These are phyloP conservation scores for Ectobius pallidus DNA, from an alignment of 2,888 invertebrate species.

Conservation along the genomic window DNA sequence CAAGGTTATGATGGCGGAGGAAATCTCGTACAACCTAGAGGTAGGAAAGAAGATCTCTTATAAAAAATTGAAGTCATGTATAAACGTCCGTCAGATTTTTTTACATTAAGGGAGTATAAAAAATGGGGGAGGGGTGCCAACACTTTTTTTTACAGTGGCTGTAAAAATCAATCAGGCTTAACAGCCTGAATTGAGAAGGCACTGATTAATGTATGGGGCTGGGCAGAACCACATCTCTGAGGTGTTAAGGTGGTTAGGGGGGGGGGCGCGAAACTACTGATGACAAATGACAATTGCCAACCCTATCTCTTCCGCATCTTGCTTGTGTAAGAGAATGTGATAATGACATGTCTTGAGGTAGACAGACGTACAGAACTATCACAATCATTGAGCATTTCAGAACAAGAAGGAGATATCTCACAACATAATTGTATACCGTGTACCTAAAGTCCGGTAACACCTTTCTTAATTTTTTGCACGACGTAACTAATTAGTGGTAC, in stretches of 20 bases:
- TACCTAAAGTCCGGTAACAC: too few relatives aligned
- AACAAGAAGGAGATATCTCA: too few relatives aligned
- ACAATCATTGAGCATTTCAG: too few relatives aligned
- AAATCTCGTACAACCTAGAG: too few relatives aligned
- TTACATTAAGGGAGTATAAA: background rate
- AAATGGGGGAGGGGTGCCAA: too few relatives aligned
- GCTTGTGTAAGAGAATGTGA: background rate
- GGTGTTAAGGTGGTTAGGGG: background rate
- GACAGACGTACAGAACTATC: too few relatives aligned
- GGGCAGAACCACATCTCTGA: background rate
- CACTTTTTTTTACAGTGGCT: background rate
- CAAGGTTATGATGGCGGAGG: too few relatives aligned
- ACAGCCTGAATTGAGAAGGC: background rate
- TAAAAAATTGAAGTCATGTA: background rate
- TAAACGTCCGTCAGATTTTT: background rate
- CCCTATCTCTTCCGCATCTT: background rate
- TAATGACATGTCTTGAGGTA: background rate
- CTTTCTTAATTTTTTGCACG: too few relatives aligned
- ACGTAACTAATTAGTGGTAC: too few relatives aligned
- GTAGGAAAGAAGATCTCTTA: too few relatives aligned
- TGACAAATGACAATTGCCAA: background rate
- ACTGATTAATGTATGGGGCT: background rate
- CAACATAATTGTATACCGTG: too few relatives aligned
- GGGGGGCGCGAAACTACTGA: background rate
- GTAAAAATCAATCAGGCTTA: conserved; percentile 12